phyloP scores from a whole-genome alignment of 1,140 invertebrate genomes.

The Drosophila baimaii region DNA sequence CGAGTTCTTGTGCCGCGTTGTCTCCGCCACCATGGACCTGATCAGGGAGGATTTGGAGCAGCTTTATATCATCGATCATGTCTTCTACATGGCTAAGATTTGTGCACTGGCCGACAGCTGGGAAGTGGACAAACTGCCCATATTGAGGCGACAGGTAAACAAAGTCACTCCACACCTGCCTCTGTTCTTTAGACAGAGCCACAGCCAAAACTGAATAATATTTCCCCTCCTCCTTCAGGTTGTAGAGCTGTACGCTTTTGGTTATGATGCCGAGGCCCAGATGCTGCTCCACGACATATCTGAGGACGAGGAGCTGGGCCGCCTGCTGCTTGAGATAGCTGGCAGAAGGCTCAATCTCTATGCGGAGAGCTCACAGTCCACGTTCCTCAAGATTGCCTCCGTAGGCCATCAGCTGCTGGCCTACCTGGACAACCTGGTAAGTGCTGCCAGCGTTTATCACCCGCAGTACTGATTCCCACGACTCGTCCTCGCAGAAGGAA shows the following conservation, averaged over 20 bases:
- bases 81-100: conserved; percentile 89
- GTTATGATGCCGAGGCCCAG: conserved; percentile 91
- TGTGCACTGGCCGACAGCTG: conserved; percentile 90
- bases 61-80: conserved; percentile 86
- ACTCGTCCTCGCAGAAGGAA: conserved; percentile 51
- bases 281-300: conserved; percentile 89
- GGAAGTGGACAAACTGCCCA: conserved; percentile 87
- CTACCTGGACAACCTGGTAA: conserved; percentile 90
- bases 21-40: conserved; percentile 87
- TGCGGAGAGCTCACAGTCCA: conserved; percentile 86
- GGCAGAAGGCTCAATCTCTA: conserved; percentile 89
- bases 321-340: conserved; percentile 88
- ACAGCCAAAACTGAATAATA: not conserved
- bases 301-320: conserved; percentile 87
- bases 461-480: conserved; percentile 30
- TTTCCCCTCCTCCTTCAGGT: conserved; percentile 82
- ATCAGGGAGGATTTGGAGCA: conserved; percentile 86
- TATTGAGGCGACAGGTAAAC: conserved; percentile 86
- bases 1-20: conserved; percentile 88
- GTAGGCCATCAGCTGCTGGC: conserved; percentile 88
- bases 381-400: conserved; percentile 88
- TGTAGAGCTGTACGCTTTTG: conserved; percentile 90
- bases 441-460: conserved; percentile 70
- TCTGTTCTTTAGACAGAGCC: not conserved
- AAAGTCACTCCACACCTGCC: not conserved